Percentiles rank a stretch among this genome's conserved stretches.
Evolutionary conservation across 92 coral and sea anemone species (phyloP).

Genomic region (Muricea muricata): DNA sequence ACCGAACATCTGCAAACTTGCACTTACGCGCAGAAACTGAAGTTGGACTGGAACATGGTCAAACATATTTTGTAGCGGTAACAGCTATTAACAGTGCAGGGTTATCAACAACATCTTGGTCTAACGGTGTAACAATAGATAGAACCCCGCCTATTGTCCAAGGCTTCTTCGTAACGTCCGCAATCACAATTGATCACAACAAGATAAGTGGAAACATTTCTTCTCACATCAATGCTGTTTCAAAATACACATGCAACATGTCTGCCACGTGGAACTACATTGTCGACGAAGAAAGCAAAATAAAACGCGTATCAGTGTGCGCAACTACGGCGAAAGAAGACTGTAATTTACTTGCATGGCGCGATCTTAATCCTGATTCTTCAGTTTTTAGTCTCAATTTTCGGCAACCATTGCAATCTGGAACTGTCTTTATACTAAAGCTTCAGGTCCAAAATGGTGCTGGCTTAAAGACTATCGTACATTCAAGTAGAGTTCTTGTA

Average conservation of each 20-base stretch:
- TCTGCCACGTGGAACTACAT: slow-evolving; percentile 64
- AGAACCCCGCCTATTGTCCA: slow-evolving; percentile 70
- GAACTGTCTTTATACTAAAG: slow-evolving; percentile 65
- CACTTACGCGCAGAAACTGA: slow-evolving; percentile 44
- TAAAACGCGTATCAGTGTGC: slow-evolving; percentile 66
- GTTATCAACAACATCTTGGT: slow-evolving; percentile 67
- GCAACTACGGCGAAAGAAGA: slow-evolving; percentile 55
- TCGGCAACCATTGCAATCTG: slow-evolving; percentile 67
- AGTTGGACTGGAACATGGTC: slow-evolving; percentile 66
- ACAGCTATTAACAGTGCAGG: slow-evolving; percentile 92
- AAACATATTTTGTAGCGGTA: slow-evolving; percentile 78
- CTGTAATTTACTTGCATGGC: slow-evolving; percentile 74
- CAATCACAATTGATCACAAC: slow-evolving; percentile 8
- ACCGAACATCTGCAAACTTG: slow-evolving; percentile 67
- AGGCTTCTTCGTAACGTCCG: slow-evolving; percentile 38
- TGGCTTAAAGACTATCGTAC: slow-evolving; percentile 59
- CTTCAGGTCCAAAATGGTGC: slow-evolving; percentile 80
- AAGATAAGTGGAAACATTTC: not conserved
- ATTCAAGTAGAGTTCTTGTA: slow-evolving; percentile 69
- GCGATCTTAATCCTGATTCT: slow-evolving; percentile 36
- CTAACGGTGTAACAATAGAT: slow-evolving; percentile 84
- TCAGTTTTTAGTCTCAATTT: slow-evolving; percentile 33
- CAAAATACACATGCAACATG: not conserved
- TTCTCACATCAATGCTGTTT: not conserved
- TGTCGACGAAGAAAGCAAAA: slow-evolving; percentile 75